phyloP scores from a whole-genome alignment of 1,140 invertebrate species.

The Tetragnatha versicolor region DNA sequence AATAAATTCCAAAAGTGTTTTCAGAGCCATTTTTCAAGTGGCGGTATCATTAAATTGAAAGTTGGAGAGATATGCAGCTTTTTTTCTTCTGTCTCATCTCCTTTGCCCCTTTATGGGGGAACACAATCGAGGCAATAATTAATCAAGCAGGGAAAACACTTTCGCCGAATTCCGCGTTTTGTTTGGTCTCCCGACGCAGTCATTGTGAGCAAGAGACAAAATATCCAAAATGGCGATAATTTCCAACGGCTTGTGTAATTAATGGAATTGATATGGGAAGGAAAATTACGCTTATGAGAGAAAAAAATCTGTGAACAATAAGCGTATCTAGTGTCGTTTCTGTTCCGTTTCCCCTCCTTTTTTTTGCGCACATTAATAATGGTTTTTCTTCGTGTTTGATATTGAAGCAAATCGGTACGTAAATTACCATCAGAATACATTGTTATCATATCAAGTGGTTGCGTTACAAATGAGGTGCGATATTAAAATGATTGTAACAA shows the following conservation, averaged over 20 bases:
- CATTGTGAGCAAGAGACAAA: not conserved
- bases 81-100: not conserved
- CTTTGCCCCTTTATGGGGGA: not conserved
- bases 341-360: too few species aligned
- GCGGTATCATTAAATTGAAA: slow-evolving; percentile 10
- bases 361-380: too few species aligned
- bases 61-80: not conserved
- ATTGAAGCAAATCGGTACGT: too few species aligned
- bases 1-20: slow-evolving; percentile 16
- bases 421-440: too few species aligned
- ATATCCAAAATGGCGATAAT: not conserved
- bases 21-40: slow-evolving; percentile 9
- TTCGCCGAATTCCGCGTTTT: slow-evolving; percentile 16
- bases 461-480: too few species aligned
- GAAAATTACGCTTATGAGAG: too few species aligned
- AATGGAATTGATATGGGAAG: not conserved
- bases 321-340: too few species aligned
- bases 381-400: too few species aligned
- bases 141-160: not conserved
- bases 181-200: slow-evolving; percentile 5
- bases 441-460: too few species aligned
- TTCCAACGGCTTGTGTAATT: slow-evolving; percentile 2
- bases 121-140: slow-evolving; percentile 29
- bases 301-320: too few species aligned
- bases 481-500: too few species aligned